Evolutionary conservation across 1,140 invertebrate genomes (phyloP).

Genomic region (Asbolus verrucosus): DNA sequence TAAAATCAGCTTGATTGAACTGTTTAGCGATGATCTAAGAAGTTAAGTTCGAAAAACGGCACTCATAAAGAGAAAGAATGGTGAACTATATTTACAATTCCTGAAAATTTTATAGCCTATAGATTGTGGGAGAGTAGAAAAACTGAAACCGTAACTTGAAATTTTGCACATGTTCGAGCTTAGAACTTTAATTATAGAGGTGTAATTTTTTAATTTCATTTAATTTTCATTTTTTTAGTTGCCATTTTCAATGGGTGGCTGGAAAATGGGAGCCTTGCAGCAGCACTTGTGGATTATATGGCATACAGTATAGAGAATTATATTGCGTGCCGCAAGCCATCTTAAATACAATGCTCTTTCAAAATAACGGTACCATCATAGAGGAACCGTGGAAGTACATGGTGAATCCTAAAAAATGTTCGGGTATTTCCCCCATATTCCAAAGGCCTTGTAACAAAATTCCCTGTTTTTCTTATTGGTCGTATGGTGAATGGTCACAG

Average conservation of each 20-base stretch:
- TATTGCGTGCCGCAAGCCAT: constrained; percentile 70
- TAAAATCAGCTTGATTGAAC: too few species aligned
- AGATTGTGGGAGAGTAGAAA: too few species aligned
- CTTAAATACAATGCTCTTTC: constrained; percentile 55
- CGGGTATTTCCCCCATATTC: constrained; percentile 64
- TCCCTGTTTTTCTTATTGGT: constrained; percentile 76
- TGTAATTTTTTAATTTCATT: constrained; percentile 13
- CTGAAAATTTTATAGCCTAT: too few species aligned
- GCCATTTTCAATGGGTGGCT: constrained; percentile 72
- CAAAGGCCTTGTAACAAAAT: constrained; percentile 71
- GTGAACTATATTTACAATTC: too few species aligned
- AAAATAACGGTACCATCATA: constrained; percentile 53
- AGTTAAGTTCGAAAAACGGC: too few species aligned
- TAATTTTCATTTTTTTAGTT: constrained; percentile 64
- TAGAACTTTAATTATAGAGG: too few species aligned
- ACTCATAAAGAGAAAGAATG: too few species aligned
- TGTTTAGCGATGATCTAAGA: too few species aligned
- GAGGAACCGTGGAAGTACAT: constrained; percentile 67
- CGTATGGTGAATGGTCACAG: constrained; percentile 76
- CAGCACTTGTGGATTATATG: constrained; percentile 71
- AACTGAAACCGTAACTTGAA: too few species aligned
- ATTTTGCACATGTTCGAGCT: too few species aligned
- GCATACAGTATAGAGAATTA: constrained; percentile 72
- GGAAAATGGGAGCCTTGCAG: constrained; percentile 76
- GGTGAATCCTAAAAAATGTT: constrained; percentile 70